Percentiles rank a stretch among this genome's conserved stretches.
These are phyloP conservation scores for Trinorchestia longiramus DNA, from an alignment of 1,140 invertebrate genomes.

Conservation along the genomic window DNA sequence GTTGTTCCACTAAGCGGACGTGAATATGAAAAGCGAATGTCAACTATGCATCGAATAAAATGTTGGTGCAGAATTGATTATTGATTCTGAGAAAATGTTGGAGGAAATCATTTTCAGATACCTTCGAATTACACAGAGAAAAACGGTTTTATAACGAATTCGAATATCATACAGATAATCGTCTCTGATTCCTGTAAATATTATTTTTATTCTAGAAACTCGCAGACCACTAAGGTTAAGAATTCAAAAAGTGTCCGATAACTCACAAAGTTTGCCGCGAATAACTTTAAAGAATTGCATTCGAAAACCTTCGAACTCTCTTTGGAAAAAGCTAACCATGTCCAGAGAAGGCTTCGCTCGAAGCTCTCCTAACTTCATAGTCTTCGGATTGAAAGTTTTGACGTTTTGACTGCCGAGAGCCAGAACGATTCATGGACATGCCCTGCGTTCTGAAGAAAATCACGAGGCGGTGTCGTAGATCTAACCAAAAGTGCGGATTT, in stretches of 20 bases:
- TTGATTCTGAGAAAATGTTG: no score
- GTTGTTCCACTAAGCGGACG: no score
- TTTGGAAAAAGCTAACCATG: background rate
- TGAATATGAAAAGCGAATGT: no score
- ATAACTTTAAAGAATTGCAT: background rate
- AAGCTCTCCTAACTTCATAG: constrained; percentile 17
- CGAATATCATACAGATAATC: no score
- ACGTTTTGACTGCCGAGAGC: background rate
- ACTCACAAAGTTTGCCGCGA: background rate
- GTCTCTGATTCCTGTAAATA: background rate
- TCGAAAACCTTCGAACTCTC: background rate
- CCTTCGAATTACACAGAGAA: no score
- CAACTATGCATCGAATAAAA: no score
- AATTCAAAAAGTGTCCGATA: background rate
- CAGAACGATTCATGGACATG: background rate
- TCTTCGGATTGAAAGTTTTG: constrained; percentile 37
- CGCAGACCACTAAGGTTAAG: background rate
- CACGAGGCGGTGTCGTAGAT: background rate
- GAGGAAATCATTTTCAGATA: no score
- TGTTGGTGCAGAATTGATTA: no score
- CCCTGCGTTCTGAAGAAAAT: constrained; percentile 1
- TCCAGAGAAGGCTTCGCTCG: background rate
- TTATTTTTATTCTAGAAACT: background rate
- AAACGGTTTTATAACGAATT: no score
- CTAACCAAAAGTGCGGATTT: background rate